phyloP scores from a whole-genome alignment of 2,113 vertebrate species.

The Dasyurus viverrinus region DNA sequence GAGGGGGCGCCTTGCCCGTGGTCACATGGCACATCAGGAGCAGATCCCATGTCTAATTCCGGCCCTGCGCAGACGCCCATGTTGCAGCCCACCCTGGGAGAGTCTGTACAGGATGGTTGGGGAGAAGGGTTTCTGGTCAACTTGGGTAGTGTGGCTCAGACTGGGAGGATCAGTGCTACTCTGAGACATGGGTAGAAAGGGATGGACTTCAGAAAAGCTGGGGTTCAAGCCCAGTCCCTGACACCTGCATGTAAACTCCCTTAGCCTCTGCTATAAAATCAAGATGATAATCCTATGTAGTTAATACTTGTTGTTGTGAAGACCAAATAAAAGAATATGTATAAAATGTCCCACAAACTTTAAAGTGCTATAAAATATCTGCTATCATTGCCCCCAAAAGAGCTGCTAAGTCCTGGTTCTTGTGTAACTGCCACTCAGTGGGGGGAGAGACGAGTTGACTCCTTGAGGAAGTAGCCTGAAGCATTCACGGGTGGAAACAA shows the following conservation, averaged over 20 bases:
- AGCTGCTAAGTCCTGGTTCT: neutral
- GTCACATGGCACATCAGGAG: neutral
- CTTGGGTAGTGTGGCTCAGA: neutral
- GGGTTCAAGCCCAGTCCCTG: neutral
- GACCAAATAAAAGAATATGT: neutral
- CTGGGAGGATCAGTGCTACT: neutral
- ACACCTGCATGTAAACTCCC: neutral
- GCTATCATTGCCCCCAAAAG: neutral
- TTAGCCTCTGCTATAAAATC: neutral
- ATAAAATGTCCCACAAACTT: neutral
- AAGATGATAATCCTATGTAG: neutral
- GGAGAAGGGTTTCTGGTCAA: neutral
- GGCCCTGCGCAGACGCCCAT: neutral
- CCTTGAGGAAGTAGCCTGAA: neutral
- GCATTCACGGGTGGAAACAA: neutral
- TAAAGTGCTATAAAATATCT: neutral
- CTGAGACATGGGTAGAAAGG: neutral
- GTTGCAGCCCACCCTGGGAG: neutral
- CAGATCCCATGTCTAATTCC: neutral
- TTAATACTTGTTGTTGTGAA: neutral
- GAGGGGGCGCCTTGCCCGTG: too few species aligned
- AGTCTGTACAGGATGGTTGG: neutral
- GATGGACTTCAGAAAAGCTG: neutral
- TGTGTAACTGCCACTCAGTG: neutral
- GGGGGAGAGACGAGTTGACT: neutral